Percentiles rank a stretch among this genome's conserved stretches.
These are phyloP conservation scores for Dermochelys coriacea DNA, from an alignment of 2,797 vertebrate species.

Conservation along the genomic window DNA sequence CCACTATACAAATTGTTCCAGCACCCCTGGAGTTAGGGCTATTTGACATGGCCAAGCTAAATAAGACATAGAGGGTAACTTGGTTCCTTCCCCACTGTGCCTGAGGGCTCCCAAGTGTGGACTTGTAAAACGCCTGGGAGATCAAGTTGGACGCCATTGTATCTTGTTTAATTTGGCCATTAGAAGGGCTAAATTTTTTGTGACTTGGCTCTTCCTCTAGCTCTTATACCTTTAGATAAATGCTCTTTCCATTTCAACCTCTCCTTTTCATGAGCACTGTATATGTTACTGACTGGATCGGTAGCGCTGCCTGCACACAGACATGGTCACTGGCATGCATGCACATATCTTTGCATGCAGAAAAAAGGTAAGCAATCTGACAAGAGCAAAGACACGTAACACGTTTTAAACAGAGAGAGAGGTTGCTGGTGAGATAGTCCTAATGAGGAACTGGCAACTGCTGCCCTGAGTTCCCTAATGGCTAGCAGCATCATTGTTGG, in stretches of 20 bases:
- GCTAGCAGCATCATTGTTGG: background rate
- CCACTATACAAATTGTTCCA: no score
- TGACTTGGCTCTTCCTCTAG: slow-evolving; percentile 67
- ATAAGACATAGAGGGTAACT: slow-evolving; percentile 63
- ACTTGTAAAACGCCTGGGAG: slow-evolving; percentile 64
- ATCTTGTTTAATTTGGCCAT: slow-evolving; percentile 76
- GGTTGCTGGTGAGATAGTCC: background rate
- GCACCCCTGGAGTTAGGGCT: slow-evolving; percentile 22
- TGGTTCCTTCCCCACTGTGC: background rate
- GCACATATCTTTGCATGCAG: rapidly evolving
- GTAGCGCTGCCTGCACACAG: background rate
- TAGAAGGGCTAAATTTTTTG: slow-evolving; percentile 20
- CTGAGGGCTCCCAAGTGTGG: slow-evolving; percentile 47
- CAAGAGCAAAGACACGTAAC: background rate
- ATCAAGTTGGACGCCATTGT: slow-evolving; percentile 57
- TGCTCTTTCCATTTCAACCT: slow-evolving; percentile 67
- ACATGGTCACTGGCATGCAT: background rate
- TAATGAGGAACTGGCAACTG: background rate
- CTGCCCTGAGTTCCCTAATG: background rate
- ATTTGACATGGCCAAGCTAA: slow-evolving; percentile 69
- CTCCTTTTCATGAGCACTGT: slow-evolving; percentile 41
- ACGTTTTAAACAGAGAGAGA: background rate
- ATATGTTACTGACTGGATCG: background rate
- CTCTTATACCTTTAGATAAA: slow-evolving; percentile 74
- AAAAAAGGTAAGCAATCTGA: background rate